phyloP scores from a whole-genome alignment of 2,113 vertebrate genomes.

The Tyto alba region DNA sequence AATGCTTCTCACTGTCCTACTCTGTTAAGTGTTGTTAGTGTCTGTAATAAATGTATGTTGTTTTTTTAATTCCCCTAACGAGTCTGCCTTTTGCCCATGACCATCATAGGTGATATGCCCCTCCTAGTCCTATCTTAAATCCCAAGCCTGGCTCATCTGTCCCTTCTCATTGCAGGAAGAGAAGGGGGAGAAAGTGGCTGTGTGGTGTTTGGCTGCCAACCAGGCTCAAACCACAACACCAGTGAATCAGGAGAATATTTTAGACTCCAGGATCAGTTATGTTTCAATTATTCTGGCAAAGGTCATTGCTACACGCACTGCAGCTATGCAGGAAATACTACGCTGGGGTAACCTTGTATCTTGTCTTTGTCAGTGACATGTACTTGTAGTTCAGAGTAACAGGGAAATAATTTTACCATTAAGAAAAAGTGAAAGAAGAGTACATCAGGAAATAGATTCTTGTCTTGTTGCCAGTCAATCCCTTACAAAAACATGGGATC shows the following conservation, averaged over 20 bases:
- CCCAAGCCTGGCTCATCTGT: no score
- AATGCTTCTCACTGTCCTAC: no score
- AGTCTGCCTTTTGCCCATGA: no score
- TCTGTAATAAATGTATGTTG: no score
- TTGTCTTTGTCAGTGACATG: not conserved
- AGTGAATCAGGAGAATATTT: not conserved
- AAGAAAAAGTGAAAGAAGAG: not conserved
- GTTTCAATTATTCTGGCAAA: not conserved
- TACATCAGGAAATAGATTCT: not conserved
- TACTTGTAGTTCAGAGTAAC: not conserved
- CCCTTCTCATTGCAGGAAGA: no score
- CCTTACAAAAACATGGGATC: not conserved
- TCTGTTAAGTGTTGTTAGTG: no score
- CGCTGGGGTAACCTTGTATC: not conserved
- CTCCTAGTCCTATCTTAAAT: no score
- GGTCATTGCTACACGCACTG: not conserved
- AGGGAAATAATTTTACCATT: not conserved
- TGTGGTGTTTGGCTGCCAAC: no score
- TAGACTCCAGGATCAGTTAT: not conserved
- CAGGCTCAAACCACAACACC: no score
- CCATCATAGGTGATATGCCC: no score
- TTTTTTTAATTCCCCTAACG: no score
- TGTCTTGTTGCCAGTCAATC: not conserved
- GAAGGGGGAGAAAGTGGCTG: no score
- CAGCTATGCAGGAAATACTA: not conserved